phyloP scores from a whole-genome alignment of 2,113 vertebrate genomes.

The Eudyptes chrysolophus region DNA sequence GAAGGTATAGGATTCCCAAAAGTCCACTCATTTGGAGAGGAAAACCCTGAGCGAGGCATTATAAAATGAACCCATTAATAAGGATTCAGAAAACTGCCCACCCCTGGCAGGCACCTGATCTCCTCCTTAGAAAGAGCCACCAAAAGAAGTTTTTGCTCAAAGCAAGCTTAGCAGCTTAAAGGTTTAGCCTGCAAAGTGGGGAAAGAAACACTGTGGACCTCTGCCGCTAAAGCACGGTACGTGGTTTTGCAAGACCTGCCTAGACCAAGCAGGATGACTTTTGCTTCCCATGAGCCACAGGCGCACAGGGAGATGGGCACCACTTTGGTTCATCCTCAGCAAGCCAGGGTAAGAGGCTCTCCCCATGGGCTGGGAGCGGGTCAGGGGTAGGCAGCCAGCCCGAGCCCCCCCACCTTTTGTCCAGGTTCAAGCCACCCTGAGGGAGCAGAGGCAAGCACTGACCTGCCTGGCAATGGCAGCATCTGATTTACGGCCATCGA shows the following conservation, averaged over 20 bases:
- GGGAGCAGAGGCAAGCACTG: background rate
- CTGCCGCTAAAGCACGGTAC: rapidly evolving
- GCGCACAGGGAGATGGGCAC: background rate
- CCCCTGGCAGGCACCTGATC: background rate
- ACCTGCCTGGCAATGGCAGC: rapidly evolving
- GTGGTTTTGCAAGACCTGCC: background rate
- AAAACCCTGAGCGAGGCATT: background rate
- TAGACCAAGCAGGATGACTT: background rate
- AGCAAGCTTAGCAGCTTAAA: background rate
- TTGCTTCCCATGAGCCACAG: rapidly evolving
- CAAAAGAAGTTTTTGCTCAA: background rate
- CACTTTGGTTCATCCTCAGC: background rate
- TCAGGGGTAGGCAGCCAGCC: background rate
- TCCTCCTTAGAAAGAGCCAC: background rate
- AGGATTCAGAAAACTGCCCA: background rate
- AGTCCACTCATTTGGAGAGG: background rate
- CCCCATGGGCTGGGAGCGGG: background rate
- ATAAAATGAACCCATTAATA: background rate
- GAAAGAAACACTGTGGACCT: rapidly evolving
- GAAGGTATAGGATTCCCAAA: background rate
- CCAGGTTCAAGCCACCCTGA: background rate
- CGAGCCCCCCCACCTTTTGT: rapidly evolving
- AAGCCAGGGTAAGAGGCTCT: background rate
- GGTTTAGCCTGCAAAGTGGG: background rate
- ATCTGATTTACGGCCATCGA: rapidly evolving